Evolutionary conservation across 1,140 invertebrate genomes (phyloP).

Genomic region (Euura lappo): DNA sequence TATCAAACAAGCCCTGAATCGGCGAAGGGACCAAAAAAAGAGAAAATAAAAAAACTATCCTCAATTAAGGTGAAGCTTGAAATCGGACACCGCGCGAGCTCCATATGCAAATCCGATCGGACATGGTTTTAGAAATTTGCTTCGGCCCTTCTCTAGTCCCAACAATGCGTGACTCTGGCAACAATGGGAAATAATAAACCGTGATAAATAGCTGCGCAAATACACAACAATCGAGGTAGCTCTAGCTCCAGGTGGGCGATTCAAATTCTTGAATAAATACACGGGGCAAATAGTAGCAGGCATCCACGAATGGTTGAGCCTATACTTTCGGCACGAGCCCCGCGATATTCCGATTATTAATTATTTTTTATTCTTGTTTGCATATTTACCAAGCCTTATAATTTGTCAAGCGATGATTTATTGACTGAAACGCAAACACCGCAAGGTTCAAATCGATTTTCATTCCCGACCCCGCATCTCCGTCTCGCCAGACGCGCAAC

Average conservation of each 20-base stretch:
- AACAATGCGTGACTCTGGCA: slow-evolving; percentile 51
- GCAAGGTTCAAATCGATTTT: background rate
- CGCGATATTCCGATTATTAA: background rate
- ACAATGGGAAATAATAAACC: slow-evolving; percentile 63
- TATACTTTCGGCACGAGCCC: background rate
- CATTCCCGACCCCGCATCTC: background rate
- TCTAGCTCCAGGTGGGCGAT: slow-evolving; percentile 48
- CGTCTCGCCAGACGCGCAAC: background rate
- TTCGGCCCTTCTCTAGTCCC: slow-evolving; percentile 43
- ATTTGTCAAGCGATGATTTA: slow-evolving; percentile 1
- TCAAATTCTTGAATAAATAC: slow-evolving; percentile 51
- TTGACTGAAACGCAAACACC: background rate
- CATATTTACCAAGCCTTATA: background rate
- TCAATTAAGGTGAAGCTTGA: slow-evolving; percentile 46
- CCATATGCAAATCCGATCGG: slow-evolving; percentile 60
- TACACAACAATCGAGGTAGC: slow-evolving; percentile 44
- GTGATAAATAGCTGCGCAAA: slow-evolving; percentile 62
- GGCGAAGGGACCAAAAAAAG: background rate
- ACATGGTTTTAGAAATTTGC: slow-evolving; percentile 59
- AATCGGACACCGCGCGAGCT: slow-evolving; percentile 43
- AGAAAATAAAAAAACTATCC: slow-evolving; percentile 29
- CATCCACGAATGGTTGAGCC: slow-evolving; percentile 19
- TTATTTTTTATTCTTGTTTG: background rate
- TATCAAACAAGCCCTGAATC: background rate
- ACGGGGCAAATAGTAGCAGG: slow-evolving; percentile 37